Evolutionary conservation across 2,797 vertebrate species (phyloP).

Genomic region (Acrossocheilus wenchowensis): DNA sequence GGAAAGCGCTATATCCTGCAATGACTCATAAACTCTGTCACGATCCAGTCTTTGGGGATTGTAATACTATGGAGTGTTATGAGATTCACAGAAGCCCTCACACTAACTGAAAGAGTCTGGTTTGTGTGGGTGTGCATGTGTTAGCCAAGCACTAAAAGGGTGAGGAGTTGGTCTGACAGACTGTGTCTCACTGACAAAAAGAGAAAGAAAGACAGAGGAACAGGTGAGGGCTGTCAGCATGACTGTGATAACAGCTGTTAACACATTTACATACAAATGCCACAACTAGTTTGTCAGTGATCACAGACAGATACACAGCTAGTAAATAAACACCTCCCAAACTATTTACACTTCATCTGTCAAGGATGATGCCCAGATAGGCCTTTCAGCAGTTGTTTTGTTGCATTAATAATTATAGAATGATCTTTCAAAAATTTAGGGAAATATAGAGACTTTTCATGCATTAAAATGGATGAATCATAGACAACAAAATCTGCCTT

Average conservation of each 20-base stretch:
- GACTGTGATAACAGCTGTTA: slow-evolving; percentile 48
- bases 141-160: slow-evolving; percentile 37
- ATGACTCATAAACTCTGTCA: slow-evolving; percentile 50
- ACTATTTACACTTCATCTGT: background rate
- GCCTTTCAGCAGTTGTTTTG: background rate
- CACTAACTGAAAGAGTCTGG: slow-evolving; percentile 39
- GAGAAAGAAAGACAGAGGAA: slow-evolving; percentile 48
- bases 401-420: background rate
- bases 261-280: slow-evolving; percentile 25
- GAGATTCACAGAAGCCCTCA: slow-evolving; percentile 51
- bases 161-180: slow-evolving; percentile 49
- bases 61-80: slow-evolving; percentile 45
- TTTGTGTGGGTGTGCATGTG: slow-evolving; percentile 46
- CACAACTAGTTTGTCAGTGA: slow-evolving; percentile 24
- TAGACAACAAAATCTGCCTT: background rate
- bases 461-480: background rate
- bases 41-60: slow-evolving; percentile 39
- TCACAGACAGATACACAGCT: slow-evolving; percentile 14
- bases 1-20: slow-evolving; percentile 45
- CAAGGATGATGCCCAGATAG: background rate
- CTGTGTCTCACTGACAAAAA: slow-evolving; percentile 36
- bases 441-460: background rate
- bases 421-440: background rate
- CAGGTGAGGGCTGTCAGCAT: slow-evolving; percentile 48
- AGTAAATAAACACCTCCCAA: slow-evolving; percentile 3